Base-by-base conservation (phyloP, 1,140 invertebrate species). In the Drosophila trapezifrons region DNA sequence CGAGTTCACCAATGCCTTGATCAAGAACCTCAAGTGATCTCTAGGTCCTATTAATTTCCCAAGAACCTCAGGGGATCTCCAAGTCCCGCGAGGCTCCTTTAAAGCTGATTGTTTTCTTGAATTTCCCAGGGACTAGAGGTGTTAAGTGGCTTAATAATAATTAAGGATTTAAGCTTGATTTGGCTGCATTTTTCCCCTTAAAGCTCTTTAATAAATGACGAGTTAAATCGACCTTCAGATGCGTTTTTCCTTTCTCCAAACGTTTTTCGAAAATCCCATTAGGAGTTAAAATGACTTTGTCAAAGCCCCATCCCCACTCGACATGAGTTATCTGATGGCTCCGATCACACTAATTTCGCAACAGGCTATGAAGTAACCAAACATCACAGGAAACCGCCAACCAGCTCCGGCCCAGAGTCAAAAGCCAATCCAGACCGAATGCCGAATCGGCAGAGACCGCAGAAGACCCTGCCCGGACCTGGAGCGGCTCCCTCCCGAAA, bases 1-100 rank as follows among this genome's bases (percentile, higher is more conserved):
- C 32, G 97, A 99, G 92, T 99, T 98, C 92, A 99, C 99, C 15
- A 94, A 97, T 81, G 98, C 97, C 90, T 98, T 99, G 73, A 99
- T 98, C 89, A 76, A 80, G 20, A 90, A 90, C 43, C 51, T 86
- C 6, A 71, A 59, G 15, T 67, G 13, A 64, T n/a, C n/a, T n/a
- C n/a, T n/a, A n/a, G n/a, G n/a, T n/a, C n/a, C n/a, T n/a, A n/a
- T n/a, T n/a, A n/a, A n/a, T n/a, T n/a, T n/a, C n/a, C n/a, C 89
- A 76, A 80, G 20, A 90, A 90, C 43, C 51, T 86, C 6, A 71
- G 56, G 15, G 64, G 13, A 64, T 18, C 45, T 4, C 12, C 9
- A 4, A 10, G 29, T 35, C 47, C 10, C 25, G 15, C 4, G 13
- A 29, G 13, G 13, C 6, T 32, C 4, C 2, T 20, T 58, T 13